These are phyloP conservation scores for Apomyelois bistriatella DNA, from an alignment of 2,888 invertebrate genomes.

Conservation along the genomic window DNA sequence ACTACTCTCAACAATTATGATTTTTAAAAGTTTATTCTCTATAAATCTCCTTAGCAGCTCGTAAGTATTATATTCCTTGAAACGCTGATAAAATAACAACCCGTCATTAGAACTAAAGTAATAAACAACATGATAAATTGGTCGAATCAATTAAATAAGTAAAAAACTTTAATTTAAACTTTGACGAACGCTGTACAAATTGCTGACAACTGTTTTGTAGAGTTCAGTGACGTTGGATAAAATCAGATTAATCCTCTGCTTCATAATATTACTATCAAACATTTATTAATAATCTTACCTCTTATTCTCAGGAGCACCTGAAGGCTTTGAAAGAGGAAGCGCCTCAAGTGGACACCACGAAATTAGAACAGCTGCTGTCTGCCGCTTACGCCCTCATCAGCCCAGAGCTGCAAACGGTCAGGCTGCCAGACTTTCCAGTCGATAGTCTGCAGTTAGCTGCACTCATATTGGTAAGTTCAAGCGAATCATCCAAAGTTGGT, in stretches of 20 bases:
- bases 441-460: conserved; percentile 87
- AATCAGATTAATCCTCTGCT: conserved; percentile 5
- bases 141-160: too few species aligned
- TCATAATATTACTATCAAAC: not conserved
- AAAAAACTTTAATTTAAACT: not conserved
- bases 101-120: too few species aligned
- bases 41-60: too few species aligned
- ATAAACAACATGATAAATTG: too few species aligned
- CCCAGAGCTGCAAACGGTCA: conserved; percentile 85
- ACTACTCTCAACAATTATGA: too few species aligned
- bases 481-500: too few species aligned
- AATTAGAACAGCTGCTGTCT: conserved; percentile 84
- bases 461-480: conserved; percentile 82
- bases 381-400: conserved; percentile 89
- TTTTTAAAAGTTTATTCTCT: too few species aligned
- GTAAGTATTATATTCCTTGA: too few species aligned
- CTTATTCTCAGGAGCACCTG: conserved; percentile 69
- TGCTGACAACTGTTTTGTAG: not conserved
- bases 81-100: too few species aligned
- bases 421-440: conserved; percentile 94
- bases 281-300: too few species aligned
- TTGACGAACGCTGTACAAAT: not conserved
- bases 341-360: conserved; percentile 61
- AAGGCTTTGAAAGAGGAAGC: conserved; percentile 60
- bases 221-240: not conserved